Conservation (phyloP, 64 coral and sea anemone genomes). For the Actinia tenebrosa region DNA sequence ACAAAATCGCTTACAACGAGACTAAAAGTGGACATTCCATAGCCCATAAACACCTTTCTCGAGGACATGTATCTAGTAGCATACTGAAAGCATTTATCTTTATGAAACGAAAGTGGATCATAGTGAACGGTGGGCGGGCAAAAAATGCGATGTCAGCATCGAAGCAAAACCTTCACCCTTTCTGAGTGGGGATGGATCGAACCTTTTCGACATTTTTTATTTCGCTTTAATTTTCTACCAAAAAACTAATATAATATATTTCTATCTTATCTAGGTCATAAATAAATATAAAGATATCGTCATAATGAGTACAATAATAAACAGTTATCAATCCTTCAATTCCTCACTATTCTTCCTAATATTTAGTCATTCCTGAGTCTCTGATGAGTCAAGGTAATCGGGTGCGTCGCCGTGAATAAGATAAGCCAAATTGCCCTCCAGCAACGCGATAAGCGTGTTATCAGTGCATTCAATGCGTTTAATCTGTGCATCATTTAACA, state of each 20-base stretch:
- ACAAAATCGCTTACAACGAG: too few relatives aligned
- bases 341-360: background rate
- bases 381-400: background rate
- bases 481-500: conserved; percentile 21
- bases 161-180: too few relatives aligned
- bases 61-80: too few relatives aligned
- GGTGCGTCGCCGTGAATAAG: background rate
- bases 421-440: conserved; percentile 6
- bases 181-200: too few relatives aligned
- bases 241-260: background rate
- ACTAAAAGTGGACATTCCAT: too few relatives aligned
- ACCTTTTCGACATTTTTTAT: too few relatives aligned
- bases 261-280: background rate
- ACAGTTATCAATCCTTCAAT: background rate
- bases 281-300: background rate
- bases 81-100: too few relatives aligned
- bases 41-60: too few relatives aligned
- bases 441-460: background rate
- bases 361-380: background rate
- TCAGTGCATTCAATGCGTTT: conserved; percentile 1
- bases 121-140: too few relatives aligned
- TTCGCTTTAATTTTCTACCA: too few relatives aligned
- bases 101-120: too few relatives aligned
- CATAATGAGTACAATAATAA: background rate
- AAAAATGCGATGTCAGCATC: too few relatives aligned